phyloP scores from a whole-genome alignment of 2,113 vertebrate species.

The Amphiprion ocellaris region DNA sequence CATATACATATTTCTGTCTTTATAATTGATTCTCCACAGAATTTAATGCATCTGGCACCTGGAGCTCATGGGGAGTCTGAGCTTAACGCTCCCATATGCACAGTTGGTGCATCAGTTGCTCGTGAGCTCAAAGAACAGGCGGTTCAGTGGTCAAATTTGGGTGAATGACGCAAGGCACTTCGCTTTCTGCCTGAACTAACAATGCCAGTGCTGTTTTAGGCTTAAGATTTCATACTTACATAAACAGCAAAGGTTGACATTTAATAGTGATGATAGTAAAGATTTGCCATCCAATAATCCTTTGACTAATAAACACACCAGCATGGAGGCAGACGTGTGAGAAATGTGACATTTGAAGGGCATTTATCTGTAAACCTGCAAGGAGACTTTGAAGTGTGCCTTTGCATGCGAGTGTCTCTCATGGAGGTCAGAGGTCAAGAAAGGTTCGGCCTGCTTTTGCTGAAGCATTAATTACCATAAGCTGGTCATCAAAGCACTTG shows the following conservation, averaged over 20 bases:
- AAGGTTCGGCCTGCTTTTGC: conserved; percentile 44
- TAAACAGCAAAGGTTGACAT: neutral
- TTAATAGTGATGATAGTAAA: neutral
- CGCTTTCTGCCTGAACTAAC: neutral
- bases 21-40: neutral
- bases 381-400: conserved; percentile 12
- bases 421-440: conserved; percentile 30
- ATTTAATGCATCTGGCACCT: neutral
- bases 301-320: neutral
- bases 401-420: conserved; percentile 3
- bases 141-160: neutral
- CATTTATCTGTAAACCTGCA: conserved; percentile 40
- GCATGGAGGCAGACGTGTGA: neutral
- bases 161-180: neutral
- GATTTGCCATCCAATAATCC: neutral
- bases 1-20: too few relatives aligned
- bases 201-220: neutral
- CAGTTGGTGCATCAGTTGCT: neutral
- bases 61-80: neutral
- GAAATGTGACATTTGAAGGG: conserved; percentile 16
- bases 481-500: conserved; percentile 27
- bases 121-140: neutral
- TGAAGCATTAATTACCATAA: conserved; percentile 63
- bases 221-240: neutral
- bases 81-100: neutral